phyloP scores from a whole-genome alignment of 2,888 invertebrate species.

The Deroplatys truncata region DNA sequence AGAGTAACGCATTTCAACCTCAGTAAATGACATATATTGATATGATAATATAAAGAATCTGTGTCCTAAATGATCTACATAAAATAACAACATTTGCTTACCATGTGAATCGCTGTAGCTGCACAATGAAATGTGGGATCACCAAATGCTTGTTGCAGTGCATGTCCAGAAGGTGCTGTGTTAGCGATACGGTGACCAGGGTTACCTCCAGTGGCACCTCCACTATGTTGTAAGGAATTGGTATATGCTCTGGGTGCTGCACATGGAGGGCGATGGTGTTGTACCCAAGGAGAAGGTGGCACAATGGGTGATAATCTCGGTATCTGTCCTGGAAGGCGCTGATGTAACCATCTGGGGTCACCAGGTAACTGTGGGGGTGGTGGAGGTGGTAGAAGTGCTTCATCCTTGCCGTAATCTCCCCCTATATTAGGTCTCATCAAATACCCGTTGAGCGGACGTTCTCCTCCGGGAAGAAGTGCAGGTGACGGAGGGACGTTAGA shows the following conservation, averaged over 20 bases:
- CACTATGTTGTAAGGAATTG: not conserved
- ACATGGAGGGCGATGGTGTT: conserved; percentile 41
- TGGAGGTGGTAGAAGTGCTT: not conserved
- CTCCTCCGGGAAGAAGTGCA: not conserved
- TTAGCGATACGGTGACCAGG: not conserved
- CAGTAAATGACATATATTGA: too few species aligned
- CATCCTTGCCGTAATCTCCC: not conserved
- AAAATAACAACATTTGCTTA: not conserved
- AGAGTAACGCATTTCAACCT: too few species aligned
- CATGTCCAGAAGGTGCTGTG: not conserved
- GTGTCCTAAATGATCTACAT: too few species aligned
- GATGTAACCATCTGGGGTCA: not conserved
- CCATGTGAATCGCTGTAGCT: not conserved
- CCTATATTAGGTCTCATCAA: not conserved
- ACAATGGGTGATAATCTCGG: conserved; percentile 14
- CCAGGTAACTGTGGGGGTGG: not conserved
- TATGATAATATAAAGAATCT: too few species aligned
- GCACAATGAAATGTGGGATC: not conserved
- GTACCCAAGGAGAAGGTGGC: conserved; percentile 16
- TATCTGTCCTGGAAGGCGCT: not conserved
- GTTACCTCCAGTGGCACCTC: not conserved
- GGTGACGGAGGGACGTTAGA: not conserved
- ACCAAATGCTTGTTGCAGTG: not conserved
- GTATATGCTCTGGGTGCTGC: not conserved
- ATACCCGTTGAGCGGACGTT: not conserved